Base-by-base conservation (phyloP, 2,888 invertebrate species). In the Cistogaster globosa region DNA sequence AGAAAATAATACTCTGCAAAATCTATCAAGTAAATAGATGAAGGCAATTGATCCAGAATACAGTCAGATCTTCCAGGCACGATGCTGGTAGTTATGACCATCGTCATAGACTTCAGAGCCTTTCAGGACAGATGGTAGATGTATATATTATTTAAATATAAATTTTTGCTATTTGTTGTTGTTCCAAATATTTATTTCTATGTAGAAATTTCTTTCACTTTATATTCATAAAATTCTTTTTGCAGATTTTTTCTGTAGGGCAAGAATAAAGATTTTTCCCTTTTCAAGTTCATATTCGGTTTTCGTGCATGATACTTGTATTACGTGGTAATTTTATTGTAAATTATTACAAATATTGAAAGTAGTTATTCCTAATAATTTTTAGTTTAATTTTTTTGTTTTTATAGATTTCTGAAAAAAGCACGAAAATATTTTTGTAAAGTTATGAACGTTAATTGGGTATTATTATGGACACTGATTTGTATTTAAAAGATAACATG, bases 251-350 rank as follows among this genome's bases (percentile, higher is more conserved):
- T 48, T 12, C 75, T 18, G 26, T 7, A 26, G 76, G 82, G 18
- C 8, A 75, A 38, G 26, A 8, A 53, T 38, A 38, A 26, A 26
- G 58, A n/a, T 14, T 38, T 57, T 18, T 62, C 51, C 3, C 26
- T 22, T 48, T 65, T 36, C 12, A 53, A 51, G 32, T 51, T 63
- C 68, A 55, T 51, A 16, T n/a, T 45, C 48, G 8, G 12, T 42
- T 12, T 12, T 48, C 8, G 48, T 48, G 51, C 60, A 53, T 74
- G 81, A 9, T 48, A 82, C 78, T 78, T 71, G 74, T 82, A 71
- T 82, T 85, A 85, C 85, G 85, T 85, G 82, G 85, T 85, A 85
- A 85, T 85, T 78, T 69, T 55, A 74, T 22, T 74, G 42, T 69
- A 71, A 85, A 48, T 65, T 71, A 74, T 78, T 71, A 69, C 69